Conservation (phyloP, 2,888 invertebrate genomes). For the Chaetogeoica ovagalla region DNA sequence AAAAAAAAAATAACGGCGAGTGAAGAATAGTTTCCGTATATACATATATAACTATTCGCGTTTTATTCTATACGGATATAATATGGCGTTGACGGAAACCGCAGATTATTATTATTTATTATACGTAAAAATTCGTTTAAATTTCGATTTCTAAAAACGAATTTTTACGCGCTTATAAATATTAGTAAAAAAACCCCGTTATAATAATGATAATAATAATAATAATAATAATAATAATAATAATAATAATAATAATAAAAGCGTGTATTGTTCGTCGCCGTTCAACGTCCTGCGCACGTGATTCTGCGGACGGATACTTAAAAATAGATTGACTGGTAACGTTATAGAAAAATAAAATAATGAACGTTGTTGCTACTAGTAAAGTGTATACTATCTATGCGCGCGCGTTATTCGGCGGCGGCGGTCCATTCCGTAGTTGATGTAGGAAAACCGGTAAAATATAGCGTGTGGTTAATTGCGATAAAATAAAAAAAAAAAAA, state of each 20-base stretch:
- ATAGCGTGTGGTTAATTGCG: constrained; percentile 16
- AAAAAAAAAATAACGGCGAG: too few species aligned
- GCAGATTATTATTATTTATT: not conserved
- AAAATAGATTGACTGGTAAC: not conserved
- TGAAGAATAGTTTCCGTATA: too few species aligned
- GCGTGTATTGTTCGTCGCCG: not conserved
- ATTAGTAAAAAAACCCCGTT: too few species aligned
- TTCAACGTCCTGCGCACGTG: not conserved
- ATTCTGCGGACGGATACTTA: not conserved
- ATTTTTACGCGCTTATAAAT: too few species aligned
- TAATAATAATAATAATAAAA: too few species aligned
- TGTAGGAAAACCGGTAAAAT: not conserved
- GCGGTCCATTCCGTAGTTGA: constrained; percentile 1
- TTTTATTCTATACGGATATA: too few species aligned
- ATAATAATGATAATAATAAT: too few species aligned
- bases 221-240: too few species aligned
- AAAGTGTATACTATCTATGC: not conserved
- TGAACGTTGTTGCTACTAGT: not conserved
- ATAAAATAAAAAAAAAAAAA: not conserved
- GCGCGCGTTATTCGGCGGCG: not conserved
- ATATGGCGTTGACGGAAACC: not conserved
- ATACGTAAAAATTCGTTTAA: not conserved
- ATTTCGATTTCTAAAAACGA: not conserved
- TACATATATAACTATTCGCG: too few species aligned
- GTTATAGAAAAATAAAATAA: not conserved